Percentiles rank a stretch among this genome's conserved stretches.
Conservation (phyloP, 53 echinoderm and acorn worm species). For the Stichopus horrens region DNA sequence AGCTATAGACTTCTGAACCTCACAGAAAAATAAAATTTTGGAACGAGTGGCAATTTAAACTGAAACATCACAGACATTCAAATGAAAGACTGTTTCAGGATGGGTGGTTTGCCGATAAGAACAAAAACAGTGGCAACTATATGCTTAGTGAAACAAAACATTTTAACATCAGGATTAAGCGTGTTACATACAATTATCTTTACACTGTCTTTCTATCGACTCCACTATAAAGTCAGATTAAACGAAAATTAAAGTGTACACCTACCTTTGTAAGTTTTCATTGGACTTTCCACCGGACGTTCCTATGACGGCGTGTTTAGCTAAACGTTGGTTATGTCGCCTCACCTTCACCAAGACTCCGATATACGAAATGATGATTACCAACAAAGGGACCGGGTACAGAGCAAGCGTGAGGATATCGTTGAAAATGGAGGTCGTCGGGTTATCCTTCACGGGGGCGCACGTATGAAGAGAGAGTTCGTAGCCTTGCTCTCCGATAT, state of each 20-base stretch:
- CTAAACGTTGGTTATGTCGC: not conserved
- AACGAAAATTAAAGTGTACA: not conserved
- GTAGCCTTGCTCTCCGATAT: not conserved
- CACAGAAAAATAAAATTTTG: too few species aligned
- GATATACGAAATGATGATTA: not conserved
- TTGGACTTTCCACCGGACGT: not conserved
- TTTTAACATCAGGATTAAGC: not conserved
- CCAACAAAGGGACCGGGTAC: not conserved
- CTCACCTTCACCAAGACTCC: not conserved
- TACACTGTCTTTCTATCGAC: not conserved
- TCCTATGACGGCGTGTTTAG: not conserved
- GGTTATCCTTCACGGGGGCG: conserved; percentile 11
- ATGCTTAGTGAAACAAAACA: too few species aligned
- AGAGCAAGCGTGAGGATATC: conserved; percentile 8
- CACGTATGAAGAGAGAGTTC: not conserved
- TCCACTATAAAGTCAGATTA: too few species aligned
- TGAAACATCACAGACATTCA: too few species aligned
- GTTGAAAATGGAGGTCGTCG: not conserved
- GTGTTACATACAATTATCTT: not conserved
- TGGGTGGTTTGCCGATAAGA: too few species aligned
- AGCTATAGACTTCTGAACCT: too few species aligned
- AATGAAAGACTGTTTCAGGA: too few species aligned
- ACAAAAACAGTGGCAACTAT: too few species aligned
- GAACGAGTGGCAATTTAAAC: too few species aligned
- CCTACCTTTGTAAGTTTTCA: conserved; percentile 15